Percentiles rank a stretch among this genome's conserved stretches.
These are phyloP conservation scores for Rhabdomys pumilio DNA, from an alignment of 2,797 vertebrate species.

Conservation along the genomic window DNA sequence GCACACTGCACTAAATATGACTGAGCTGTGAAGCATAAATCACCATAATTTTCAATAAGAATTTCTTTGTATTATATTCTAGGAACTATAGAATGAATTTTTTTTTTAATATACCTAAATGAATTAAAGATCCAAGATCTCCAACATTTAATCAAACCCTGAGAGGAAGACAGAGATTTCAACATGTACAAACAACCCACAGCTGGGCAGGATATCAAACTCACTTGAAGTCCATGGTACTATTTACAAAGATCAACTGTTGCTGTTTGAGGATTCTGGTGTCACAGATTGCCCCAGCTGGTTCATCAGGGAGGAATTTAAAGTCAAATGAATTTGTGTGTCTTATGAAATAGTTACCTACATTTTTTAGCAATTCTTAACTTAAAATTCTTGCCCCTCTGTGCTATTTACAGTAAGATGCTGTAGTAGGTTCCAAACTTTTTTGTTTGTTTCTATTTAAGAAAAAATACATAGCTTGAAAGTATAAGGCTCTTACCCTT, in stretches of 20 bases:
- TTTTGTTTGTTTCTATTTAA: background rate
- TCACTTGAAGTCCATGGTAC: background rate
- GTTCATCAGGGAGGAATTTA: background rate
- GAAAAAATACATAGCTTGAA: background rate
- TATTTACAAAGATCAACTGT: background rate
- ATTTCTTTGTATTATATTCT: background rate
- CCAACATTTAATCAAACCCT: background rate
- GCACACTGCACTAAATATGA: background rate
- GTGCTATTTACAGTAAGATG: background rate
- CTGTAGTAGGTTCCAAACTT: background rate
- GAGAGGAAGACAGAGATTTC: background rate
- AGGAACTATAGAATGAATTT: background rate
- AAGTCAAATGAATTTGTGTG: background rate
- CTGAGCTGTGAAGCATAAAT: background rate
- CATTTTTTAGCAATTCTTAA: background rate
- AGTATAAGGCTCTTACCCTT: background rate
- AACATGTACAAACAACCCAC: background rate
- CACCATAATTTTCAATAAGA: background rate
- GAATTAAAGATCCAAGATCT: background rate
- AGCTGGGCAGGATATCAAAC: background rate
- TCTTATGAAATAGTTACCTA: background rate
- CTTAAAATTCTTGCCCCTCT: background rate
- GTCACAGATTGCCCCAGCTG: background rate
- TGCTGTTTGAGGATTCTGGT: background rate
- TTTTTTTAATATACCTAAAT: background rate